Conservation (phyloP, 2,113 vertebrate genomes). For the Leptosomus discolor region DNA sequence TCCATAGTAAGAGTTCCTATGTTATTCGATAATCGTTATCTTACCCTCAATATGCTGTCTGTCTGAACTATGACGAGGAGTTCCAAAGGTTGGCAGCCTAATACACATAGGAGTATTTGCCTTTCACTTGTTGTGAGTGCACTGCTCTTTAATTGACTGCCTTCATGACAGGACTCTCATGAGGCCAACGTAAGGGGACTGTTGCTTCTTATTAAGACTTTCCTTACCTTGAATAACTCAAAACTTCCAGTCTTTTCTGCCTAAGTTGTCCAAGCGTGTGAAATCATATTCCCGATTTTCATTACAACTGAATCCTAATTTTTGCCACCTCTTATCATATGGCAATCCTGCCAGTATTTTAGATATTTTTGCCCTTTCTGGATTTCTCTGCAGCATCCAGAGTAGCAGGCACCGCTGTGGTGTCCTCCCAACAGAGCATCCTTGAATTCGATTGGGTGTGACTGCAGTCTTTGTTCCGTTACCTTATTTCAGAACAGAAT, state of each 20-base stretch:
- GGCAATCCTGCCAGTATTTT: background rate
- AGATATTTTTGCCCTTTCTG: background rate
- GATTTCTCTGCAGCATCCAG: background rate
- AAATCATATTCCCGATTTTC: background rate
- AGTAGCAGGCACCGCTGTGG: background rate
- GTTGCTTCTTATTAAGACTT: background rate
- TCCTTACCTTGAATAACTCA: background rate
- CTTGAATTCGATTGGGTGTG: background rate
- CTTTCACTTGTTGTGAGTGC: background rate
- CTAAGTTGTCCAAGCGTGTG: background rate
- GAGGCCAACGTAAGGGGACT: background rate
- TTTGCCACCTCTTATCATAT: background rate
- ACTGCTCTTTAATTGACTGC: background rate
- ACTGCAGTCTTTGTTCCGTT: background rate
- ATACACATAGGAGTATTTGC: background rate
- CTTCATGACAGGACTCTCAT: background rate
- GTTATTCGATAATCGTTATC: background rate
- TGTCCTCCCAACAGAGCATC: background rate
- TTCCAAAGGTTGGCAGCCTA: constrained; percentile 48
- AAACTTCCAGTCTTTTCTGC: background rate
- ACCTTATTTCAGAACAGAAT: background rate
- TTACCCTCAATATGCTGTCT: background rate
- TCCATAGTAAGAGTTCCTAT: background rate
- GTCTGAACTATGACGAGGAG: background rate
- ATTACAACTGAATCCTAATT: background rate